These are phyloP conservation scores for Tretioscincus oriximinensis DNA, from an alignment of 2,113 vertebrate species.

Conservation along the genomic window DNA sequence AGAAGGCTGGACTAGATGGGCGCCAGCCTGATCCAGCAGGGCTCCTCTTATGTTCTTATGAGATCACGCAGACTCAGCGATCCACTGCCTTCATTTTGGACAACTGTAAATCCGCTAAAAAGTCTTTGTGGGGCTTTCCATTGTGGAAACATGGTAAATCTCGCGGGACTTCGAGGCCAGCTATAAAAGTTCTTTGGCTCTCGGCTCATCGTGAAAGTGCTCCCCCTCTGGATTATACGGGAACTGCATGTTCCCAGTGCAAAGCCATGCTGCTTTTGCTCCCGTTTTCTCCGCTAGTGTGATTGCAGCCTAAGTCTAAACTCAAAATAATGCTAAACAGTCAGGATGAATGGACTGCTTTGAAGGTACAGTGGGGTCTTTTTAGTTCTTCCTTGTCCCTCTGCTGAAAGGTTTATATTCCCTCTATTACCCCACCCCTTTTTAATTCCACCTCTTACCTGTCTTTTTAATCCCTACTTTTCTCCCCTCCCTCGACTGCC, in stretches of 20 bases:
- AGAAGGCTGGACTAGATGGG: too few species aligned
- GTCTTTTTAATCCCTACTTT: not conserved
- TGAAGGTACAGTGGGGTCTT: not conserved
- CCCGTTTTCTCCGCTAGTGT: not conserved
- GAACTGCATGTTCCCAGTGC: not conserved
- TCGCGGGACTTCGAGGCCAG: too few species aligned
- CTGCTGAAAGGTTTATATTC: not conserved
- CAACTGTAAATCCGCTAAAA: too few species aligned
- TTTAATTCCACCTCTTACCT: not conserved
- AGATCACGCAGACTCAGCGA: too few species aligned
- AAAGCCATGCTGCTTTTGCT: not conserved
- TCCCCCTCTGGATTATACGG: too few species aligned
- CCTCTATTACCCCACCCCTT: not conserved
- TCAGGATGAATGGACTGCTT: not conserved
- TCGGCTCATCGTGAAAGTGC: too few species aligned
- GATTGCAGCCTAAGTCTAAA: constrained; percentile 5
- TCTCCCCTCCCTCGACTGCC: not conserved
- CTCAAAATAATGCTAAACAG: not conserved
- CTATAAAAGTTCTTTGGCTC: too few species aligned
- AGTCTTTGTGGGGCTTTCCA: too few species aligned
- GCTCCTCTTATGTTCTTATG: too few species aligned
- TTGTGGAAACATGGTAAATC: too few species aligned
- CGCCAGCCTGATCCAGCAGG: too few species aligned
- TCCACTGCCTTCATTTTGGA: too few species aligned
- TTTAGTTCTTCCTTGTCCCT: not conserved